A percentile compares a stretch with the other conserved stretches of the same genome.
These are phyloP conservation scores for Epinephelus malabaricus DNA, from an alignment of 2,797 vertebrate species.

Conservation along the genomic window DNA sequence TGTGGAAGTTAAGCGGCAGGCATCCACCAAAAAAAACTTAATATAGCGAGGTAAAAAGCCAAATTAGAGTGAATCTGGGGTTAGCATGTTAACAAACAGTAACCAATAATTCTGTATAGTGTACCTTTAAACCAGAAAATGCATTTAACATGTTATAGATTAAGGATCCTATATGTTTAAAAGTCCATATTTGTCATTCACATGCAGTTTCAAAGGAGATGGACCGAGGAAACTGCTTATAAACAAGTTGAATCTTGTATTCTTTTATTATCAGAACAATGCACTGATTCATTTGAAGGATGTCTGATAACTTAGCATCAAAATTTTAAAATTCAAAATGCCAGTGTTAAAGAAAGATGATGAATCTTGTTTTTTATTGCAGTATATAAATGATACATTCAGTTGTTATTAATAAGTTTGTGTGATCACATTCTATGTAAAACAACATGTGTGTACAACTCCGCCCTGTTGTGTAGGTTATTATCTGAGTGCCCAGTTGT, in stretches of 20 bases:
- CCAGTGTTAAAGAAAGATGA: too few relatives aligned
- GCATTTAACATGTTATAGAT: not conserved
- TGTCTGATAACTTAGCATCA: not conserved
- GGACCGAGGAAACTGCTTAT: too few relatives aligned
- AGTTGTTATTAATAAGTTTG: not conserved
- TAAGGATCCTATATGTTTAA: not conserved
- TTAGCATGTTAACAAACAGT: too few relatives aligned
- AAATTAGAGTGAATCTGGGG: too few relatives aligned
- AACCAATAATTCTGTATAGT: too few relatives aligned
- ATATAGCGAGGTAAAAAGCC: too few relatives aligned
- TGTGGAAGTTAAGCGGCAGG: too few relatives aligned
- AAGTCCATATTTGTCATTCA: not conserved
- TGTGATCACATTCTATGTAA: not conserved
- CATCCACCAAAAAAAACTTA: too few relatives aligned
- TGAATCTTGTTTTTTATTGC: not conserved
- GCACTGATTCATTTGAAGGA: not conserved
- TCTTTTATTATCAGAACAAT: not conserved
- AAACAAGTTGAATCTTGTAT: not conserved
- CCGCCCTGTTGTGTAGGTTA: conserved; percentile 72
- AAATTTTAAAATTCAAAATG: too few relatives aligned
- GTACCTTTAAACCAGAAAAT: not conserved
- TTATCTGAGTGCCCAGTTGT: conserved; percentile 85
- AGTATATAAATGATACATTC: not conserved
- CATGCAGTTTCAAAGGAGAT: not conserved
- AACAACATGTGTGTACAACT: not conserved